Conservation (phyloP, 2,888 invertebrate species). For the Scaptomyza flava region DNA sequence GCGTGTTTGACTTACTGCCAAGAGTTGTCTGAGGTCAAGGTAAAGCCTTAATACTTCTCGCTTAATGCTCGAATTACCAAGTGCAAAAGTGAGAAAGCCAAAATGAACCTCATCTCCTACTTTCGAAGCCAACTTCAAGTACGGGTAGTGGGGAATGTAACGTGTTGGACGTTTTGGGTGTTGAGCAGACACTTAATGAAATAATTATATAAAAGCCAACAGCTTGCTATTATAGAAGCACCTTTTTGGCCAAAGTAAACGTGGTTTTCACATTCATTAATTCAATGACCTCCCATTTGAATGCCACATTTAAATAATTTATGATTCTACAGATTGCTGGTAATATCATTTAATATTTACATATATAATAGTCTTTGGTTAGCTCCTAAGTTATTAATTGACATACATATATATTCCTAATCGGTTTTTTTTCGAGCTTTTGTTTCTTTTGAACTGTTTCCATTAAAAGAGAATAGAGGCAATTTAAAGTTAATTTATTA, state of each 20-base stretch:
- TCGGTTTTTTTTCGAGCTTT: neutral
- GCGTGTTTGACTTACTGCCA: conserved; percentile 48
- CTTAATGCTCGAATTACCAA: conserved; percentile 69
- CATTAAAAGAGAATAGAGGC: too few species aligned
- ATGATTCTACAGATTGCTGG: conserved; percentile 16
- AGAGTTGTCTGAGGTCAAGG: conserved; percentile 67
- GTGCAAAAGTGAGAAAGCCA: conserved; percentile 64
- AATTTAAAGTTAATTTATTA: too few species aligned
- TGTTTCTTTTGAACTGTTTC: too few species aligned
- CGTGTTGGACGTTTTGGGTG: conserved; percentile 5
- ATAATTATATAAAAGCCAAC: conserved; percentile 73
- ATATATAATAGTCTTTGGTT: conserved; percentile 1
- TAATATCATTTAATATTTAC: conserved; percentile 19
- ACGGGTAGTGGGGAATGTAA: neutral
- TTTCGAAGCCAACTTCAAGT: neutral
- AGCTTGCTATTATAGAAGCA: conserved; percentile 40
- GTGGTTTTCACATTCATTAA: conserved; percentile 68
- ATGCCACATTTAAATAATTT: conserved; percentile 38
- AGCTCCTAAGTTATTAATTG: neutral
- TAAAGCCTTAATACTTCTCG: conserved; percentile 35
- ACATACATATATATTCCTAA: neutral
- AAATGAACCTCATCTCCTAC: conserved; percentile 22
- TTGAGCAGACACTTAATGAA: conserved; percentile 70
- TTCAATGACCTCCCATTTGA: conserved; percentile 46
- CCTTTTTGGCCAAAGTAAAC: conserved; percentile 51